Evolutionary conservation across 2,797 vertebrate genomes (phyloP), one percentile per base, ranked within the genome.

Genomic region (Enteromius unitaeniatus): DNA sequence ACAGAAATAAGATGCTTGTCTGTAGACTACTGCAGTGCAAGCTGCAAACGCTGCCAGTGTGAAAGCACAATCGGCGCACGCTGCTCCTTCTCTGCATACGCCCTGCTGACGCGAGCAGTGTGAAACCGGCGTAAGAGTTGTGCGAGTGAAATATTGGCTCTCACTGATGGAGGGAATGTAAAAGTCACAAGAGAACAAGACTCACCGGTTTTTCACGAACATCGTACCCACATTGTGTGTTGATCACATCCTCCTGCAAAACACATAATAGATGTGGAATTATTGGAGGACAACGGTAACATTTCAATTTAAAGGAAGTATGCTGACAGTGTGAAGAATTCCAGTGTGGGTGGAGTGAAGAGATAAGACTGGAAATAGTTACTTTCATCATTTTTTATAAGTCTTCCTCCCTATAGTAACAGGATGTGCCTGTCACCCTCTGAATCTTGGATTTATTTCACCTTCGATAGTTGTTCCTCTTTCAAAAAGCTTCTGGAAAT

Each of bases 141-240:
- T 42, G 21, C 2, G 1, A 11, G 6, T 14, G 67, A 65, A 4
- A 34, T 34, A 65, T 9, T 42, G 10, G 11, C 65, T 68, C 55
- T 23, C 23, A 19, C 15, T 65, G 31, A 79, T 3, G 42, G 8
- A 76, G 28, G 23, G 11, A 9, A 28, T 49, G 28, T 58, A n/a
- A 72, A 81, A 40, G 13, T 40, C 58, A 28, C 11, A 49, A 21
- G 34, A 17, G 7, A 37, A 55, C 6, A 28, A 8, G 34, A 55
- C 97, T 96, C 93, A 99, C 98, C 60, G 95, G 92, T 94, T 98
- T 98, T 67, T 96, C 96, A 88, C 98, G 95, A 47, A 98, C 93
- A 92, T 99, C 98, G 0, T 99, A 99, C 89, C 98, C 98, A 93
- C 98, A 99, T 89, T 99, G 98, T 77, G 97, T 99, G 92, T 99